phyloP scores from a whole-genome alignment of 35 echinoderm and acorn worm species.

The Amphiura filiformis region DNA sequence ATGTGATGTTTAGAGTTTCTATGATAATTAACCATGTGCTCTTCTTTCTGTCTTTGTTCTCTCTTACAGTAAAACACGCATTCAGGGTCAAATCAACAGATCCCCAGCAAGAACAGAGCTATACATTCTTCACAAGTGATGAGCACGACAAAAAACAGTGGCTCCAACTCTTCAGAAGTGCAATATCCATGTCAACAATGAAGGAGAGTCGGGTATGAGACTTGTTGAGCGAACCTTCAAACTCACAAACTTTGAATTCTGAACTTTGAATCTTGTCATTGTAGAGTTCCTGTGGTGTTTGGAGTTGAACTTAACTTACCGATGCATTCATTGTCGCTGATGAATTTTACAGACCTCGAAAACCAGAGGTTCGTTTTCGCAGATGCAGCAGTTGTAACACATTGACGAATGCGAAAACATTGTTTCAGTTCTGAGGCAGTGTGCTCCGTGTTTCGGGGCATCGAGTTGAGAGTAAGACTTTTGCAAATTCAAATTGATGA shows the following conservation, averaged over 20 bases:
- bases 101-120: conserved; percentile 62
- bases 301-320: neutral
- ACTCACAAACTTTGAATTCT: neutral
- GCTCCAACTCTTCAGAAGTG: conserved; percentile 76
- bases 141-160: conserved; percentile 99
- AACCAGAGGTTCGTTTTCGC: too few species aligned
- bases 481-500: too few species aligned
- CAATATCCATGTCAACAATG: conserved; percentile 35
- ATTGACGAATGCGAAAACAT: too few species aligned
- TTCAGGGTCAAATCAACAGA: conserved; percentile 83
- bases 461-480: too few species aligned
- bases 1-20: too few species aligned
- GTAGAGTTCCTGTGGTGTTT: neutral
- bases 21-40: too few species aligned
- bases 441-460: too few species aligned
- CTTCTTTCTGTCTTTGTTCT: conserved; percentile 23
- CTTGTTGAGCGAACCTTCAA: neutral
- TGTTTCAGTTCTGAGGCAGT: too few species aligned
- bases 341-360: too few species aligned
- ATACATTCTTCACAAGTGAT: conserved; percentile 73
- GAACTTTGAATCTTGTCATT: too few species aligned
- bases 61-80: conserved; percentile 72
- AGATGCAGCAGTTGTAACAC: too few species aligned
- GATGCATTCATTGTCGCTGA: neutral
- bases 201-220: neutral